Conservation (phyloP, 2,888 invertebrate species). For the Cheilosia urbana region DNA sequence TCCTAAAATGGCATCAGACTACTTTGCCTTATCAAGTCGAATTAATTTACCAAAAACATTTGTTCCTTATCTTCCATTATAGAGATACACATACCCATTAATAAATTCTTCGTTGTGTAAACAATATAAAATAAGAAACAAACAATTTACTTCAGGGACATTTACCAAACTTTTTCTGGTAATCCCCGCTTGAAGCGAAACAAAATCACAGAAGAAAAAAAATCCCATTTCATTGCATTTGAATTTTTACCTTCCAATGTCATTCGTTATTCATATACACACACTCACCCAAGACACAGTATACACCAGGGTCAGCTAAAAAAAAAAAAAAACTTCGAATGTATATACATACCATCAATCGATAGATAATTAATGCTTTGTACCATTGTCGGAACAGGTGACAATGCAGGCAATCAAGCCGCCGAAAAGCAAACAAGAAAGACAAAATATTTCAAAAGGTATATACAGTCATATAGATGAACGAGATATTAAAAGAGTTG, state of each 20-base stretch:
- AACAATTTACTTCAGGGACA: conserved; percentile 26
- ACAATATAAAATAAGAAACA: conserved; percentile 11
- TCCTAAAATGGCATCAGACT: conserved; percentile 15
- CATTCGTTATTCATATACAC: conserved; percentile 37
- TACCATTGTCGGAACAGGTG: conserved; percentile 48
- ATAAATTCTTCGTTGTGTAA: background rate
- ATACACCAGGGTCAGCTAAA: conserved; percentile 31
- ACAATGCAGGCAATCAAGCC: conserved; percentile 59
- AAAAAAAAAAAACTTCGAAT: conserved; percentile 13
- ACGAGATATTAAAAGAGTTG: conserved; percentile 9
- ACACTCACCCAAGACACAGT: conserved; percentile 35
- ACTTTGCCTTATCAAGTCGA: conserved; percentile 8
- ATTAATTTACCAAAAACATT: conserved; percentile 24
- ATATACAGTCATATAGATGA: background rate
- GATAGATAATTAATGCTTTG: conserved; percentile 65
- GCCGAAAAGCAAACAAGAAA: conserved; percentile 66
- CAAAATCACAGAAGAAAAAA: conserved; percentile 17
- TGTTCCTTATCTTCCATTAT: conserved; percentile 2
- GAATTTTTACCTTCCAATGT: conserved; percentile 61
- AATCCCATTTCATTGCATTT: conserved; percentile 67
- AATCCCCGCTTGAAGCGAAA: conserved; percentile 13
- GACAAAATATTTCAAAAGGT: conserved; percentile 55
- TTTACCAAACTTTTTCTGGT: background rate
- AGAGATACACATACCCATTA: background rate
- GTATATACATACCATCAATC: conserved; percentile 49